Percentiles rank a stretch among this genome's conserved stretches.
Conservation (phyloP, 2,797 vertebrate species). For the Emys orbicularis region DNA sequence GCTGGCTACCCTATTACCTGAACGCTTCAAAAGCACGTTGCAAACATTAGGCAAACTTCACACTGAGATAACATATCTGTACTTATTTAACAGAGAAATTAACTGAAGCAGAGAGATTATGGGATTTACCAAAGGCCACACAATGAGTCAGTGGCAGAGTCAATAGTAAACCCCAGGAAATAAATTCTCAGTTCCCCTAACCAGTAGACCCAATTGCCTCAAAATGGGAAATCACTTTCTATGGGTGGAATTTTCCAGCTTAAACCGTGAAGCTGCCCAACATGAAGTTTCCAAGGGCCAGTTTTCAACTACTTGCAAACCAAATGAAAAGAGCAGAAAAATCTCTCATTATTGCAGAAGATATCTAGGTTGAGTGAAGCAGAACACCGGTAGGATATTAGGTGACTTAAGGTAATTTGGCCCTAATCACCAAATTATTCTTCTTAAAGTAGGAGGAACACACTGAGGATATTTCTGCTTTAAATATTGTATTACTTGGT, state of each 20-base stretch:
- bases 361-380: neutral
- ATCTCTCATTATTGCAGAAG: neutral
- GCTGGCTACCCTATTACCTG: neutral
- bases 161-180: neutral
- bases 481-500: neutral
- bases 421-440: neutral
- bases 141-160: neutral
- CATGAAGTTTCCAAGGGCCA: neutral
- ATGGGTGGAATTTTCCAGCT: neutral
- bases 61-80: neutral
- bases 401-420: neutral
- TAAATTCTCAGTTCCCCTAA: neutral
- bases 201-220: neutral
- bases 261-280: neutral
- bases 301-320: neutral
- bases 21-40: neutral
- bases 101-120: neutral
- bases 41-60: neutral
- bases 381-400: neutral
- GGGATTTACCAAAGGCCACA: rapidly evolving
- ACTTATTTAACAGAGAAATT: neutral
- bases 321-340: neutral
- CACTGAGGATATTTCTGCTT: neutral
- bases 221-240: neutral
- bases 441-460: neutral